Base-by-base conservation (phyloP, 2,113 vertebrate species). In the Lamprotornis superbus region DNA sequence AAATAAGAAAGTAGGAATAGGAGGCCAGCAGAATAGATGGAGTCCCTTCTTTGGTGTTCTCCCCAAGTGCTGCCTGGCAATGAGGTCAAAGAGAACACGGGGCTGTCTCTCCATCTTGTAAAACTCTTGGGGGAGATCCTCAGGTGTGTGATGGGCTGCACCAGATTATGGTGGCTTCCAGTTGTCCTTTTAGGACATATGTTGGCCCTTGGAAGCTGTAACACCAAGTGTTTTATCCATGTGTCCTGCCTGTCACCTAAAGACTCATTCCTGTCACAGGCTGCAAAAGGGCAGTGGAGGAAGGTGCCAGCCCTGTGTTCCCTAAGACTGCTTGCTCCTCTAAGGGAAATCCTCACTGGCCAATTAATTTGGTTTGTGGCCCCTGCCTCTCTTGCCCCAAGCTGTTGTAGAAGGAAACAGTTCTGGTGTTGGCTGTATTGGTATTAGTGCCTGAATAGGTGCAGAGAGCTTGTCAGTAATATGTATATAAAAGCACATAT, bases 1-100 rank as follows among this genome's bases (percentile, higher is more conserved):
- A 96, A 91, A 83, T 55, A 68, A 82, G 79, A 49, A 92, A 85
- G 81, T 81, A 82, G 83, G 90, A 96, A 61, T 68, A 56, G 84
- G 71, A 90, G 64, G 91, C 33, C 84, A 83, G 77, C 15, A 77
- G 81, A 52, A 56, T 90, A 68, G 80, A 92, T 82, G 42, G 70
- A 85, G 83, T 73, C 83, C 18, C 40, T 93, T 31, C 67, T 90
- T 64, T 90, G 42, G 57, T 27, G 68, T 37, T 83, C 17, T 83
- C 40, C 60, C 44, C 15, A 39, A 76, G 75, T 2, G 0, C 60
- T 83, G 53, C 33, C 37, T 69, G 53, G 64, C 50, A 93, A 30
- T 40, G 60, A 83, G 56, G 87, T 73, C 80, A 77, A 68, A 88
- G 76, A 22, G 24, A 87, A 42, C 1, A 2, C 5, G 5, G n/a